These are phyloP conservation scores for Daubentonia madagascariensis DNA, from an alignment of 2,113 vertebrate species.

Conservation along the genomic window DNA sequence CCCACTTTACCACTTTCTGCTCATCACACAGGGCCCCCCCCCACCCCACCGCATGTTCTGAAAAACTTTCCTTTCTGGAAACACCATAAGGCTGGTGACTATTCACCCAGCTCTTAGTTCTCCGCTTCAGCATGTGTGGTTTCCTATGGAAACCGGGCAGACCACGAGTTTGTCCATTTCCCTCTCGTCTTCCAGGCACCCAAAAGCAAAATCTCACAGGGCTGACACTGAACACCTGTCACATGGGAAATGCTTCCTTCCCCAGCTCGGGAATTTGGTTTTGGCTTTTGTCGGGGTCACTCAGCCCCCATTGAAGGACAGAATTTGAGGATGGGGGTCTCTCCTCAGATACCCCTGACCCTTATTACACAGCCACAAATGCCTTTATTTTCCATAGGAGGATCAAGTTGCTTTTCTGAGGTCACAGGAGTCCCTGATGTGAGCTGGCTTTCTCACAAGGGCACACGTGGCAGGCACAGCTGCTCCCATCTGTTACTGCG, in stretches of 20 bases:
- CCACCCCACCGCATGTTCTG: not conserved
- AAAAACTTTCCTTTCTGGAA: not conserved
- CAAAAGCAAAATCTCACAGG: not conserved
- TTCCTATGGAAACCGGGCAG: not conserved
- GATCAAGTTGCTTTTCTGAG: constrained; percentile 48
- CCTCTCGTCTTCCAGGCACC: not conserved
- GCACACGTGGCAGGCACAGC: constrained; percentile 36
- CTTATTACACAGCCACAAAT: not conserved
- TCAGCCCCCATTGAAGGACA: not conserved
- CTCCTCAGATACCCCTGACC: not conserved
- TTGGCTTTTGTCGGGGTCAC: not conserved
- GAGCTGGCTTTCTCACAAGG: constrained; percentile 35
- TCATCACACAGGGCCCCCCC: not conserved
- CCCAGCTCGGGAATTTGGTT: not conserved
- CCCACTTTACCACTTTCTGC: not conserved
- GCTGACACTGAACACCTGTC: not conserved
- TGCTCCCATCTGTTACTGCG: constrained; percentile 25
- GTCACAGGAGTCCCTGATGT: not conserved
- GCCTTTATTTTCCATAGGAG: not conserved
- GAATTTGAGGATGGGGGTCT: constrained; percentile 23
- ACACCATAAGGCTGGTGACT: no score
- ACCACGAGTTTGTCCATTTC: not conserved
- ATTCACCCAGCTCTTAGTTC: not conserved
- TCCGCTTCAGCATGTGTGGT: not conserved
- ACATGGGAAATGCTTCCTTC: not conserved